These are phyloP conservation scores for Sicus ferrugineus DNA, from an alignment of 2,888 invertebrate genomes.

Conservation along the genomic window DNA sequence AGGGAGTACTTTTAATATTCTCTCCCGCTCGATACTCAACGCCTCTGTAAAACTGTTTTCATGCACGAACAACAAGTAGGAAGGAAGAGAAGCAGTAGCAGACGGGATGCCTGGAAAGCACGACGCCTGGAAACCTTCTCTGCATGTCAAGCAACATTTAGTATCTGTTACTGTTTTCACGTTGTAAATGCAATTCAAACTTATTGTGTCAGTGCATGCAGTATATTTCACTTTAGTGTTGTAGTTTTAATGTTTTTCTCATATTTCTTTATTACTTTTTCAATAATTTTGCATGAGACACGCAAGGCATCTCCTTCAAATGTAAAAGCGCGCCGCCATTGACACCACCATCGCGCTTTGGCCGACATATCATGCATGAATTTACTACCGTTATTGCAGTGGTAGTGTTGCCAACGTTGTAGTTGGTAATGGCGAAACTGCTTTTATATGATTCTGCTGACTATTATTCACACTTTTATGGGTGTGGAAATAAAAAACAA, in stretches of 20 bases:
- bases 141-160: slow-evolving; percentile 23
- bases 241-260: background rate
- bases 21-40: background rate
- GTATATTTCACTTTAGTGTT: background rate
- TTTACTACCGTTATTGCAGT: background rate
- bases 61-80: background rate
- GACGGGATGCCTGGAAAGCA: background rate
- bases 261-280: background rate
- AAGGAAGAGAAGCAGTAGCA: background rate
- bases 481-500: too few species aligned
- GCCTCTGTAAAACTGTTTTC: background rate
- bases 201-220: background rate
- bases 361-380: background rate
- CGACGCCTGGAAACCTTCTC: background rate
- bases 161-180: slow-evolving; percentile 25
- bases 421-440: too few species aligned
- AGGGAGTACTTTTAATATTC: too few species aligned
- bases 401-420: background rate
- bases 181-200: background rate
- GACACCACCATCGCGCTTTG: background rate
- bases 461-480: too few species aligned
- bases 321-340: background rate
- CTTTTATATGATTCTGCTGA: too few species aligned
- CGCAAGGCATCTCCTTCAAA: background rate
- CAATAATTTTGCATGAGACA: slow-evolving; percentile 30